A percentile compares a stretch with the other conserved stretches of the same genome.
Evolutionary conservation across 2,888 invertebrate species (phyloP).

Genomic region (Agelastica alni): DNA sequence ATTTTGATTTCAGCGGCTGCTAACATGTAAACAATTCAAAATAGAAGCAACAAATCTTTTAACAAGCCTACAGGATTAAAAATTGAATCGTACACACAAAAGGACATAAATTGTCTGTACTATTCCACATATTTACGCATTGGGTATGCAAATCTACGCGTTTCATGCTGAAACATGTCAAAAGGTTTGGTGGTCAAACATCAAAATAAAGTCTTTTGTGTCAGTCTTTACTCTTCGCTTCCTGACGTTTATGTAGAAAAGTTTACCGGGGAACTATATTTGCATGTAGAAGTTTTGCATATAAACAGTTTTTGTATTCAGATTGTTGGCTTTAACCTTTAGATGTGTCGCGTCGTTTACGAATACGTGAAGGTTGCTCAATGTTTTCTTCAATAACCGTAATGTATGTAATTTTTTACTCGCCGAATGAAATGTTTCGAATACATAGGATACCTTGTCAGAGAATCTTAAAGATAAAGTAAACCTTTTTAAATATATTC

Average conservation of each 20-base stretch:
- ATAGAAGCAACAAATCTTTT: constrained; percentile 17
- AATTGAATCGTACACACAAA: constrained; percentile 41
- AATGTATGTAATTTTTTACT: too few relatives aligned
- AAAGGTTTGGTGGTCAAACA: constrained; percentile 43
- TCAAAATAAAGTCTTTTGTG: constrained; percentile 47
- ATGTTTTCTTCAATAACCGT: constrained; percentile 5
- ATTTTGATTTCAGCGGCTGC: not conserved
- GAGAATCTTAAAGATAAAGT: too few relatives aligned
- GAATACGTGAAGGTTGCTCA: not conserved
- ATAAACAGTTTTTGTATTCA: constrained; percentile 34
- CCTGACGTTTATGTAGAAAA: constrained; percentile 36
- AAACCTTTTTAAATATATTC: too few relatives aligned
- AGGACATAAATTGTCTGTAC: constrained; percentile 46
- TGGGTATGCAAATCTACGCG: constrained; percentile 40
- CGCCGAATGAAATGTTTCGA: too few relatives aligned
- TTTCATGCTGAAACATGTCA: constrained; percentile 30
- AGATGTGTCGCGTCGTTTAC: not conserved
- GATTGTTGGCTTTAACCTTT: constrained; percentile 17
- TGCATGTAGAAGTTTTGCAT: constrained; percentile 37
- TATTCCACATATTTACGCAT: constrained; percentile 35
- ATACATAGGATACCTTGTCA: too few relatives aligned
- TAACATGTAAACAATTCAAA: constrained; percentile 1
- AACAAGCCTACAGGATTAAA: constrained; percentile 28
- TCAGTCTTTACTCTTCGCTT: constrained; percentile 36
- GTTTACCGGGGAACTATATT: constrained; percentile 27